Evolutionary conservation across 1,140 invertebrate genomes (phyloP).

Genomic region (Brachionus angularis): DNA sequence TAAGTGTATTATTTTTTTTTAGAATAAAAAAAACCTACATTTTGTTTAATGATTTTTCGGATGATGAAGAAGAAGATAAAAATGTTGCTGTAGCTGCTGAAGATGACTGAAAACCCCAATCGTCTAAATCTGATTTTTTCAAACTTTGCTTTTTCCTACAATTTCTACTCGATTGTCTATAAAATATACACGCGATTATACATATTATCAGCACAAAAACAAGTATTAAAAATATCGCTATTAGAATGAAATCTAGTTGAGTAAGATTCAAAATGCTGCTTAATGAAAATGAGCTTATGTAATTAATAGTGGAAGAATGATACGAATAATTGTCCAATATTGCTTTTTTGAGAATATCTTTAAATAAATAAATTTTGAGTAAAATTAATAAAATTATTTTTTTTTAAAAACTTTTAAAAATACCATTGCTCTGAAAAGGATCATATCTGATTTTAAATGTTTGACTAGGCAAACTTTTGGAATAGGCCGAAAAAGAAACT

Average conservation of each 20-base stretch:
- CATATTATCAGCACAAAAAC: background rate
- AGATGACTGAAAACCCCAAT: conserved; percentile 33
- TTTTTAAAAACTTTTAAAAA: background rate
- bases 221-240: conserved; percentile 11
- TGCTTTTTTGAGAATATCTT: too few relatives aligned
- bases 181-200: background rate
- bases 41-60: conserved; percentile 36
- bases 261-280: background rate
- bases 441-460: conserved; percentile 6
- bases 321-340: background rate
- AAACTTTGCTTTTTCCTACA: background rate
- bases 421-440: background rate
- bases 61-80: conserved; percentile 35
- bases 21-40: conserved; percentile 1
- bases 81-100: conserved; percentile 5
- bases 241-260: conserved; percentile 18
- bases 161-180: conserved; percentile 14
- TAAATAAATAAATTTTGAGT: too few relatives aligned
- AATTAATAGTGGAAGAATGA: background rate
- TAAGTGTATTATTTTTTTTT: background rate
- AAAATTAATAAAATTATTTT: background rate
- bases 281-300: background rate
- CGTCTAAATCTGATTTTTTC: background rate
- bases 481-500: conserved; percentile 20
- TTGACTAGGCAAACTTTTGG: conserved; percentile 31